phyloP scores from a whole-genome alignment of 2,888 invertebrate genomes.

The Serrognathus titanus region DNA sequence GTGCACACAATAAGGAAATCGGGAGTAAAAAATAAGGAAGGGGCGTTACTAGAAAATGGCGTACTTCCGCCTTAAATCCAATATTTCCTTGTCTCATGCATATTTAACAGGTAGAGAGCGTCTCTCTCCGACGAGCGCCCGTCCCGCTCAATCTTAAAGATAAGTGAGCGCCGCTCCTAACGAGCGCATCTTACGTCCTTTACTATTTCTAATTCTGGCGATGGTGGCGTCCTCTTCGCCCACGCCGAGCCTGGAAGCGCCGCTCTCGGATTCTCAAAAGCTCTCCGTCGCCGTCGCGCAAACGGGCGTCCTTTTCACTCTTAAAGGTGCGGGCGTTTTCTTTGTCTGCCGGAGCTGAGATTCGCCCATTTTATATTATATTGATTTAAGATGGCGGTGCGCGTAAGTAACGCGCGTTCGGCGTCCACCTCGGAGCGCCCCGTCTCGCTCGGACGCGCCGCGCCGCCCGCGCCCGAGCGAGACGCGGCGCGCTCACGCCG shows the following conservation, averaged over 20 bases:
- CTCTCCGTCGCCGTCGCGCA: constrained; percentile 14
- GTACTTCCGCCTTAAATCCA: constrained; percentile 46
- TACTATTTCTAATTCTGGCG: constrained; percentile 21
- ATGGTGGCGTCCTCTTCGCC: constrained; percentile 17
- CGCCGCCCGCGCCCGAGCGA: constrained; percentile 13
- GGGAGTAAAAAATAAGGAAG: constrained; percentile 15
- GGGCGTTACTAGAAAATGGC: constrained; percentile 46
- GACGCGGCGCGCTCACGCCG: constrained; percentile 10
- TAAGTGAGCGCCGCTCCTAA: constrained; percentile 15
- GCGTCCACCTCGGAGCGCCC: neutral
- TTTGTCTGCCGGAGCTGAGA: constrained; percentile 46
- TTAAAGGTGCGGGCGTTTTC: constrained; percentile 42
- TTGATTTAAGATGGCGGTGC: constrained; percentile 49
- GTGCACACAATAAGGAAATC: neutral
- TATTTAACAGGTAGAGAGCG: constrained; percentile 43
- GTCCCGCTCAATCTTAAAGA: constrained; percentile 22
- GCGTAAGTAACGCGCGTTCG: constrained; percentile 26
- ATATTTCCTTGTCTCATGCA: constrained; percentile 47
- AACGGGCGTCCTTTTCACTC: constrained; percentile 36
- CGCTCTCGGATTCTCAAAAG: constrained; percentile 23
- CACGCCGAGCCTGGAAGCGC: constrained; percentile 7
- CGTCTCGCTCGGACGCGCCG: constrained; percentile 8
- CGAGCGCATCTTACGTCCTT: constrained; percentile 23
- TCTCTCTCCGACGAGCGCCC: constrained; percentile 12
- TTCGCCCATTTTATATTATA: constrained; percentile 51